Conservation (phyloP, 2,797 vertebrate species). For the Thamnophis elegans region DNA sequence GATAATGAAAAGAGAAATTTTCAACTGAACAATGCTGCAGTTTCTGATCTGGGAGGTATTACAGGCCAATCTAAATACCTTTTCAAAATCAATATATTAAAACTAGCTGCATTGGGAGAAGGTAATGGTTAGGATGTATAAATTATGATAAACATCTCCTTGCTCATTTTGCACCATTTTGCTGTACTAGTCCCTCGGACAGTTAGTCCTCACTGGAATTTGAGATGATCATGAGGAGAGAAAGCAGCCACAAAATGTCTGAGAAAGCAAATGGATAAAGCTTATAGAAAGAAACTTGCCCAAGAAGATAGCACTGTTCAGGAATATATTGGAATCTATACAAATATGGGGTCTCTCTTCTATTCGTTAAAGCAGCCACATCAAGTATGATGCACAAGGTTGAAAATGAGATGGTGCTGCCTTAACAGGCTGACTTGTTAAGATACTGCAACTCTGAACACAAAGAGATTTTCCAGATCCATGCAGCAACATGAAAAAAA, state of each 20-base stretch:
- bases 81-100: background rate
- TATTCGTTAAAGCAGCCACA: background rate
- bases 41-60: conserved; percentile 87
- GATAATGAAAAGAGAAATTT: conserved; percentile 93
- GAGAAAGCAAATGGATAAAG: background rate
- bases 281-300: background rate
- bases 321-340: background rate
- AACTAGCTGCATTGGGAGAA: background rate
- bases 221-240: background rate
- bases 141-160: background rate
- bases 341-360: background rate
- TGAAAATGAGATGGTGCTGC: background rate
- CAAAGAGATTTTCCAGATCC: background rate
- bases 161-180: background rate
- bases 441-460: background rate
- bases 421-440: background rate
- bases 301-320: background rate
- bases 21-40: conserved; percentile 79
- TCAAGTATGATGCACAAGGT: background rate
- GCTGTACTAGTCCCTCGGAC: background rate
- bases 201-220: background rate
- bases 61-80: background rate
- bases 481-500: background rate
- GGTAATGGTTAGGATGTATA: background rate
- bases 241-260: background rate